A percentile compares a stretch with the other conserved stretches of the same genome.
phyloP scores from a whole-genome alignment of 35 echinoderm and acorn worm genomes.

The Lytechinus variegatus region DNA sequence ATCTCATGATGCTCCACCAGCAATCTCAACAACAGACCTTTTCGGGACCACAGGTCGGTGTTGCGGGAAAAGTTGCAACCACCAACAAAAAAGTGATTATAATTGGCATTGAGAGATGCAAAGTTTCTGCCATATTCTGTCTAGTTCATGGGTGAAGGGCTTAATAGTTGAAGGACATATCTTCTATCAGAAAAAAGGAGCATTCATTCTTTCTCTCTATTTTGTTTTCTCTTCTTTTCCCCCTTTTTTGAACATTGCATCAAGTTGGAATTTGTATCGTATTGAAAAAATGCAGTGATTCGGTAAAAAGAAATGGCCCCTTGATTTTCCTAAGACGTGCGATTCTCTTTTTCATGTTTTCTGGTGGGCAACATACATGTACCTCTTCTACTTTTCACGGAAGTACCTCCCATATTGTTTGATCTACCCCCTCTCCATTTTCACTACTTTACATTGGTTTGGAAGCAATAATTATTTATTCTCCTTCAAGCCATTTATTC shows the following conservation, averaged over 20 bases:
- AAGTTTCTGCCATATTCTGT: neutral
- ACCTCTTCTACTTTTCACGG: too few relatives aligned
- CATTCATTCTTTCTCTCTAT: neutral
- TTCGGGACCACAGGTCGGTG: conserved; percentile 83
- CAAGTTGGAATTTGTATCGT: neutral
- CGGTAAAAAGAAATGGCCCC: neutral
- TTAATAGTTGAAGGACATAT: neutral
- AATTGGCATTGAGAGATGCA: conserved; percentile 22
- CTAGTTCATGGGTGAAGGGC: neutral
- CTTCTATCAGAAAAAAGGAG: neutral
- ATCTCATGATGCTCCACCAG: conserved; percentile 84
- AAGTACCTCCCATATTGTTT: too few relatives aligned
- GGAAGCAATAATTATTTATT: too few relatives aligned
- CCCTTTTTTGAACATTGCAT: neutral
- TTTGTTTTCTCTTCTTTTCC: neutral
- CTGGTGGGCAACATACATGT: too few relatives aligned
- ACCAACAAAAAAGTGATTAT: conserved; percentile 55
- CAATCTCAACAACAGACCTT: conserved; percentile 90
- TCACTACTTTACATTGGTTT: too few relatives aligned
- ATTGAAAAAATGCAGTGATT: neutral
- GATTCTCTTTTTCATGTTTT: too few relatives aligned
- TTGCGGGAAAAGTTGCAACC: neutral
- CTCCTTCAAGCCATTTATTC: too few relatives aligned
- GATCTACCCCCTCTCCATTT: too few relatives aligned
- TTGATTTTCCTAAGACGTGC: neutral